These are phyloP conservation scores for Pyrocephalus nanus DNA, from an alignment of 2,797 vertebrate genomes.

Conservation along the genomic window DNA sequence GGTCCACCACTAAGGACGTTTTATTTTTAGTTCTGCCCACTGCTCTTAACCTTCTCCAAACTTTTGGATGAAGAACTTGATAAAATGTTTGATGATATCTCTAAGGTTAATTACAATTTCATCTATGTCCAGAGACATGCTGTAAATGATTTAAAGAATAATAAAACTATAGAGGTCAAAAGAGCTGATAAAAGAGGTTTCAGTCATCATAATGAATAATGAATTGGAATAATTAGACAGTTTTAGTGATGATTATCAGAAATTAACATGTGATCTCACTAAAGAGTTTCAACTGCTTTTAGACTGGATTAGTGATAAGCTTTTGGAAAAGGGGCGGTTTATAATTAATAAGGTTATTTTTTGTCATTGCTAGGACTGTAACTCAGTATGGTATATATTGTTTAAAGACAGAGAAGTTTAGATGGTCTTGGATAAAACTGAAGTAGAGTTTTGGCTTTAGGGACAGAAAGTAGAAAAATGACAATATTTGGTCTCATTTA, in stretches of 20 bases:
- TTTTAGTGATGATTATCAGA: conserved; percentile 39
- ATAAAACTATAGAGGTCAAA: conserved; percentile 56
- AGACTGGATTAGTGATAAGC: neutral
- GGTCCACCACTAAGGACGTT: neutral
- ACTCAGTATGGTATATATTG: neutral
- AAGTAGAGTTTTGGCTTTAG: neutral
- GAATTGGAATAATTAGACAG: conserved; percentile 47
- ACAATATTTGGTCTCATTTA: neutral
- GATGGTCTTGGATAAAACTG: neutral
- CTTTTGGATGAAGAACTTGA: conserved; percentile 30
- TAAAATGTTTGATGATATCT: conserved; percentile 15
- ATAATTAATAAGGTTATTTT: neutral
- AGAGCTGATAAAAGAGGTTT: conserved; percentile 51
- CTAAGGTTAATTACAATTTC: conserved; percentile 49
- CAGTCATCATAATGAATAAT: conserved; percentile 24
- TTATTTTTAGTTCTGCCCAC: conserved; percentile 7
- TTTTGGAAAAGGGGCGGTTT: neutral
- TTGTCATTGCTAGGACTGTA: neutral
- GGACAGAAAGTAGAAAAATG: neutral
- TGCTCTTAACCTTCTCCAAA: neutral
- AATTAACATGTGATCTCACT: conserved; percentile 41
- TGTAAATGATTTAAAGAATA: conserved; percentile 58
- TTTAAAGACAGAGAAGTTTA: neutral
- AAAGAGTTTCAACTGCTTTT: conserved; percentile 28
- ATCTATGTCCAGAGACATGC: neutral